phyloP scores from a whole-genome alignment of 2,797 vertebrate genomes.

The Poeciliopsis presidionis region DNA sequence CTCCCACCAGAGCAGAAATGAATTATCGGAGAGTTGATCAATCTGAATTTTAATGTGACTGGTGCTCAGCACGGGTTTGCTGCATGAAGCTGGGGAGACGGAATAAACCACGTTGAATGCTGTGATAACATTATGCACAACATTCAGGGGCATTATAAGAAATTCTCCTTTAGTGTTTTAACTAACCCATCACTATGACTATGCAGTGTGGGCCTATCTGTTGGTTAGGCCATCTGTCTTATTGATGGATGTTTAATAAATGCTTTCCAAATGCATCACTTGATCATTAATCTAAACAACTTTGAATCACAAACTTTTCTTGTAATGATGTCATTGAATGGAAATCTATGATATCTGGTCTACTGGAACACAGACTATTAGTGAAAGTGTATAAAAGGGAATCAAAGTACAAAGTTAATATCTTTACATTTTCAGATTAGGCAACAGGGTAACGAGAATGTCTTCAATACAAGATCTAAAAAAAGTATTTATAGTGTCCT shows the following conservation, averaged over 20 bases:
- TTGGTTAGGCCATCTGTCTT: slow-evolving; percentile 14
- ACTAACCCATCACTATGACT: background rate
- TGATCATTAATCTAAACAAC: slow-evolving; percentile 19
- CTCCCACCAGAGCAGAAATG: slow-evolving; percentile 69
- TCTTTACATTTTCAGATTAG: background rate
- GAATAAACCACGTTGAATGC: slow-evolving; percentile 26
- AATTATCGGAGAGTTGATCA: slow-evolving; percentile 70
- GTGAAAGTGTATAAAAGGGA: background rate
- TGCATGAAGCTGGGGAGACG: slow-evolving; percentile 33
- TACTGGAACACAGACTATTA: background rate
- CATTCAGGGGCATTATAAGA: slow-evolving; percentile 18
- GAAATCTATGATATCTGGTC: background rate
- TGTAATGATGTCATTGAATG: background rate
- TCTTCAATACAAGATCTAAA: background rate
- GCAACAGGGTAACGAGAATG: background rate
- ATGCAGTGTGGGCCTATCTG: slow-evolving; percentile 1
- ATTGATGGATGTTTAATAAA: slow-evolving; percentile 10
- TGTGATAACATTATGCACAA: slow-evolving; percentile 23
- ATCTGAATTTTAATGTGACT: slow-evolving; percentile 71
- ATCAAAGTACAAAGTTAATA: background rate
- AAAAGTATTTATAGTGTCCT: background rate
- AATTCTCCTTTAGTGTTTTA: slow-evolving; percentile 17
- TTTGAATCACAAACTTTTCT: slow-evolving; percentile 12
- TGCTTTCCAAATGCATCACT: background rate
- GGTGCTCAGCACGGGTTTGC: slow-evolving; percentile 48